Percentiles rank a stretch among this genome's conserved stretches.
Conservation (phyloP, 1,140 invertebrate species). For the Orchestia grillus region DNA sequence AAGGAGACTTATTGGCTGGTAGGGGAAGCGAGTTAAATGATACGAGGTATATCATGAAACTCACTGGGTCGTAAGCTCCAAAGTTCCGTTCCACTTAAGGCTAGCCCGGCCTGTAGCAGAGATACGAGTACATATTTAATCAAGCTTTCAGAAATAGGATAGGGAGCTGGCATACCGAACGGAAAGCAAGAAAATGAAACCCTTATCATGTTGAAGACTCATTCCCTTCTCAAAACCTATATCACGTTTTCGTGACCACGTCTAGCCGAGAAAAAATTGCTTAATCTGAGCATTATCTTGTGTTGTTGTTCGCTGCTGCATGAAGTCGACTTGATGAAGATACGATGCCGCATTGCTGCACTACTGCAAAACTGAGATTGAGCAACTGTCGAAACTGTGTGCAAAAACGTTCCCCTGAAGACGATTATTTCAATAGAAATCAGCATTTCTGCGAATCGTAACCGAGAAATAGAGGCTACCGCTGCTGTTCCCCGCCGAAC, state of each 20-base stretch:
- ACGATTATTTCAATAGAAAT: background rate
- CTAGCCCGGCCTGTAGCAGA: background rate
- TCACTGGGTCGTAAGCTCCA: background rate
- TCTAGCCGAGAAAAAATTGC: slow-evolving; percentile 36
- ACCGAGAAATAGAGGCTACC: background rate
- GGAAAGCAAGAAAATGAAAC: background rate
- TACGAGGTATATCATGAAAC: background rate
- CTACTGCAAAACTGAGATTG: background rate
- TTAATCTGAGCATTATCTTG: background rate
- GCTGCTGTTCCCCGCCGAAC: background rate
- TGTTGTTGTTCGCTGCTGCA: background rate
- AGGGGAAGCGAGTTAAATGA: background rate
- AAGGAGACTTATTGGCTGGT: background rate
- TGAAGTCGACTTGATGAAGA: background rate
- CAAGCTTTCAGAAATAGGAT: background rate
- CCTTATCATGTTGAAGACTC: slow-evolving; percentile 7
- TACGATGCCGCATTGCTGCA: slow-evolving; percentile 25
- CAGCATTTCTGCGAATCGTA: background rate
- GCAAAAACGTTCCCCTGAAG: background rate
- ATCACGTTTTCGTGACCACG: slow-evolving; percentile 52
- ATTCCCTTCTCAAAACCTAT: slow-evolving; percentile 4
- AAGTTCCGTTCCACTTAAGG: background rate
- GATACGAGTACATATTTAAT: slow-evolving; percentile 11
- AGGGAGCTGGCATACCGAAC: background rate
- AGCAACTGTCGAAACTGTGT: background rate